A percentile compares a stretch with the other conserved stretches of the same genome.
These are phyloP conservation scores for Chrysochloris asiatica DNA, from an alignment of 2,113 vertebrate species.

Conservation along the genomic window DNA sequence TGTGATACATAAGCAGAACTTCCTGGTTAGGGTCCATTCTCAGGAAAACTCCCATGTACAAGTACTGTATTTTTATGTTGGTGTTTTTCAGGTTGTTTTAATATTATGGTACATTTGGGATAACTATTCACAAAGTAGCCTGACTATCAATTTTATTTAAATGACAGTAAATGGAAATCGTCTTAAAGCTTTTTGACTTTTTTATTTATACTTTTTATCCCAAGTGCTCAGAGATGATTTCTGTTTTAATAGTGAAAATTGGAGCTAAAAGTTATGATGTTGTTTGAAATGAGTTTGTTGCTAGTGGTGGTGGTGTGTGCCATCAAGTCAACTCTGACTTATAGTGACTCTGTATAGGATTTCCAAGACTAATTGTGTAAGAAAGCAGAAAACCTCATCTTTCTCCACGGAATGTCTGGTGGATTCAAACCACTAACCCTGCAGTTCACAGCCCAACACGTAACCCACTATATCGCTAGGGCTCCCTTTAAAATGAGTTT, in stretches of 20 bases:
- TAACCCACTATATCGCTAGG: no score
- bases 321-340: no score
- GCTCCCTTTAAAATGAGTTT: background rate
- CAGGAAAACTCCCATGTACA: background rate
- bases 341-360: no score
- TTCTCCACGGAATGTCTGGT: no score
- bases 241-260: background rate
- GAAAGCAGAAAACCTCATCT: no score
- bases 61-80: background rate
- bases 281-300: background rate
- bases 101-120: constrained; percentile 2
- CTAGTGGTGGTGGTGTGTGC: no score
- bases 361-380: no score
- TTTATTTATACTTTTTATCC: background rate
- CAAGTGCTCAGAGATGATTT: background rate
- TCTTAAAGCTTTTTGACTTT: constrained; percentile 18
- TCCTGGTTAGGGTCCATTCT: background rate
- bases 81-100: constrained; percentile 21
- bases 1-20: background rate
- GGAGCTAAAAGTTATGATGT: background rate
- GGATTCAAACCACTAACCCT: no score
- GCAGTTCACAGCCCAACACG: no score
- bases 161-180: background rate
- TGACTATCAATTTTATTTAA: constrained; percentile 4
- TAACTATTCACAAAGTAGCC: background rate